phyloP scores from a whole-genome alignment of 2,797 vertebrate genomes.

The Australoheros facetus region DNA sequence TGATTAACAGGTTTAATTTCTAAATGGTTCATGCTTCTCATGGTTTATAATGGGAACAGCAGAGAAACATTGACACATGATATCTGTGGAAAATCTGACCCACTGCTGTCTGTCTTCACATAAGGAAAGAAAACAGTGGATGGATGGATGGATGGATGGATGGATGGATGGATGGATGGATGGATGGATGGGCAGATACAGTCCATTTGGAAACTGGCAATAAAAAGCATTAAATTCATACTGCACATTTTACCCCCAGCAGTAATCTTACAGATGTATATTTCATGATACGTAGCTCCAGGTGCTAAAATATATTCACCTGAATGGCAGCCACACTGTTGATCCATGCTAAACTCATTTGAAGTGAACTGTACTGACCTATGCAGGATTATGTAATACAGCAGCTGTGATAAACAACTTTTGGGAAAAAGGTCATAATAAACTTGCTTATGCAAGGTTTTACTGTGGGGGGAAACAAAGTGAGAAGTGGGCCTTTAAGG shows the following conservation, averaged over 20 bases:
- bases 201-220: too few species aligned
- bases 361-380: conserved; percentile 28
- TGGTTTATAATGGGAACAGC: too few species aligned
- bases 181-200: neutral
- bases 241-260: neutral
- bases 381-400: conserved; percentile 15
- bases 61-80: too few species aligned
- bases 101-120: neutral
- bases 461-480: conserved; percentile 7
- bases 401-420: conserved; percentile 34
- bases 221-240: neutral
- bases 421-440: conserved; percentile 22
- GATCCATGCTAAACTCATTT: conserved; percentile 12
- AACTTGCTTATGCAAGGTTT: conserved; percentile 28
- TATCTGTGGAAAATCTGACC: neutral
- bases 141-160: too few species aligned
- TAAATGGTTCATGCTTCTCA: too few species aligned
- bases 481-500: conserved; percentile 9
- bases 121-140: neutral
- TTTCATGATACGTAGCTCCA: neutral
- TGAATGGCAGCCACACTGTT: conserved; percentile 7
- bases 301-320: conserved; percentile 6
- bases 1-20: neutral
- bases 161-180: neutral
- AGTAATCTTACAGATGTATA: neutral